Evolutionary conservation across 2,113 vertebrate species (phyloP).

Genomic region (Mustelus asterias): DNA sequence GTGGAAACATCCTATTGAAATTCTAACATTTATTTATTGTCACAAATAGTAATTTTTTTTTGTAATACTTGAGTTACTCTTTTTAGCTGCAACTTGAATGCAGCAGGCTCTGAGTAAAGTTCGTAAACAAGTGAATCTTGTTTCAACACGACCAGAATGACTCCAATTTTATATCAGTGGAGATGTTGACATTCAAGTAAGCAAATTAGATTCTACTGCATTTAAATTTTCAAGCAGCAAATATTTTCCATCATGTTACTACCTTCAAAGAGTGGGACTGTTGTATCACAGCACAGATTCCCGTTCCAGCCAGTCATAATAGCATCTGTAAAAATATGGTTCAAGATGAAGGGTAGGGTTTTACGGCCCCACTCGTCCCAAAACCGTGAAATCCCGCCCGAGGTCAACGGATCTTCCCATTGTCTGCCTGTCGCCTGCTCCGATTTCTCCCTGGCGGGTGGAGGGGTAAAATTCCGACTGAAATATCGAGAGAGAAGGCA

Average conservation of each 20-base stretch:
- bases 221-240: background rate
- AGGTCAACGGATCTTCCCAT: no score
- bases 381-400: no score
- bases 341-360: background rate
- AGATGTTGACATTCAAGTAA: background rate
- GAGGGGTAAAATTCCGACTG: no score
- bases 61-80: background rate
- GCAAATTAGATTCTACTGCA: background rate
- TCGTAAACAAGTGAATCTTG: background rate
- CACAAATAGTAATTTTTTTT: background rate
- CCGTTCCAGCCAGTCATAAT: background rate
- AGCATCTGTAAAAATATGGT: background rate
- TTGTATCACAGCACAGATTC: background rate
- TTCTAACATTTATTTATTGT: background rate
- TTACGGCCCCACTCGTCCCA: no score
- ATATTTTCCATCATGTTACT: background rate
- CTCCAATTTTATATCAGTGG: background rate
- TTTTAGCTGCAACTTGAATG: background rate
- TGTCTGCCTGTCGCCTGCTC: no score
- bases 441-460: no score
- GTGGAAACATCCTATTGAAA: background rate
- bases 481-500: background rate
- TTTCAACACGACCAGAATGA: background rate
- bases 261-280: background rate
- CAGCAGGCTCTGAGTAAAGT: background rate